Evolutionary conservation across 2,888 invertebrate genomes (phyloP).

Genomic region (Parnassius mnemosyne): DNA sequence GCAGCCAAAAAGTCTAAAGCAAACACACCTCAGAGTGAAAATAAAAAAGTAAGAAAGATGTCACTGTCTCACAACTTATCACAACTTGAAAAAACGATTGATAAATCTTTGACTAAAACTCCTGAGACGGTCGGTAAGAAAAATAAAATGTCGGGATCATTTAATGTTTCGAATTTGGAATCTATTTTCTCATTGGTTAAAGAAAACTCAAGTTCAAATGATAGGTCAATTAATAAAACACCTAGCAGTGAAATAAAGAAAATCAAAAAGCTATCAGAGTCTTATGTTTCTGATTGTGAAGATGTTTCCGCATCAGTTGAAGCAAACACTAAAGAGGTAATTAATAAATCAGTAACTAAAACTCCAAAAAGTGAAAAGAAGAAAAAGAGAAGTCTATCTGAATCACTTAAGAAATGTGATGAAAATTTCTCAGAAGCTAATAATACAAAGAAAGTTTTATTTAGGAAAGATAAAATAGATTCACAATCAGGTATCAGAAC

Average conservation of each 20-base stretch:
- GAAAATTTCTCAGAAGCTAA: conserved; percentile 1
- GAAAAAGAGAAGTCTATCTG: conserved; percentile 24
- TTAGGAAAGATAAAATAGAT: background rate
- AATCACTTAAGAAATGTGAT: conserved; percentile 9
- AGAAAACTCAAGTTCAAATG: background rate
- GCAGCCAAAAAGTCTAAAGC: conserved; percentile 19
- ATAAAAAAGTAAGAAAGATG: conserved; percentile 40
- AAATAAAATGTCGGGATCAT: conserved; percentile 15
- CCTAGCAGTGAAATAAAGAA: conserved; percentile 20
- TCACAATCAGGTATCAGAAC: too few species aligned
- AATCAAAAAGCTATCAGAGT: conserved; percentile 12
- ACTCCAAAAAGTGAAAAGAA: conserved; percentile 28
- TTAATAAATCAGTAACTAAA: conserved; percentile 11
- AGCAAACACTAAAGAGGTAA: conserved; percentile 2
- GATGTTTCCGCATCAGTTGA: background rate
- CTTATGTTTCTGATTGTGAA: conserved; percentile 5
- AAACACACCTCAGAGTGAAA: conserved; percentile 35
- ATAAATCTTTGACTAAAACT: conserved; percentile 17
- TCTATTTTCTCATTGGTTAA: conserved; percentile 8
- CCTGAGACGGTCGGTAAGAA: conserved; percentile 21
- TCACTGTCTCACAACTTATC: conserved; percentile 26
- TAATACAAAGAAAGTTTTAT: conserved; percentile 1
- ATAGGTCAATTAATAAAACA: conserved; percentile 17
- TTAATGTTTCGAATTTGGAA: conserved; percentile 16
- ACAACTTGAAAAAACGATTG: conserved; percentile 18